Evolutionary conservation across 2,113 vertebrate genomes (phyloP).

Genomic region (Willisornis vidua): DNA sequence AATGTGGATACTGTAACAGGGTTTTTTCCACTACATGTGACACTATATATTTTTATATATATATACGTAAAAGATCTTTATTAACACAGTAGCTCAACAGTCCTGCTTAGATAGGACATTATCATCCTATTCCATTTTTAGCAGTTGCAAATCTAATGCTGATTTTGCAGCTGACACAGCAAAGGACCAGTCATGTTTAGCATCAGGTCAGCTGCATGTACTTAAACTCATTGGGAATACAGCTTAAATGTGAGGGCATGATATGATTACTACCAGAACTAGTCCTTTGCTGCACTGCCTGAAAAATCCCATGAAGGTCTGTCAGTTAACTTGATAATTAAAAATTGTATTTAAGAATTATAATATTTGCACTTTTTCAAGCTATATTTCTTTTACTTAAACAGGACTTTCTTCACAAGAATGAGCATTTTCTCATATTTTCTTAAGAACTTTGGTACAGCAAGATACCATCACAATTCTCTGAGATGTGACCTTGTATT

Average conservation of each 20-base stretch:
- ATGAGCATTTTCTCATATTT: not conserved
- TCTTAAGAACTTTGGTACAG: not conserved
- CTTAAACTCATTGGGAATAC: not conserved
- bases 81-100: not conserved
- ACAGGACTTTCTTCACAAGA: not conserved
- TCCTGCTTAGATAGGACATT: conserved; percentile 22
- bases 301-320: not conserved
- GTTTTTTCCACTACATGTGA: not conserved
- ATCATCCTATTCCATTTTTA: conserved; percentile 2
- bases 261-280: not conserved
- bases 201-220: not conserved
- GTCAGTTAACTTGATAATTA: not conserved
- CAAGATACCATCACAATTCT: not conserved
- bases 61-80: not conserved
- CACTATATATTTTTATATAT: too few relatives aligned
- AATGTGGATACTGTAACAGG: not conserved
- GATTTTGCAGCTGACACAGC: conserved; percentile 20
- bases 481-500: not conserved
- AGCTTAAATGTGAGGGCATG: not conserved
- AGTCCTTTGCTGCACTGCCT: not conserved
- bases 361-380: not conserved
- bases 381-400: not conserved
- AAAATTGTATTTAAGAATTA: not conserved
- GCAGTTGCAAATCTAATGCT: conserved; percentile 5
- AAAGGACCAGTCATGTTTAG: not conserved